Percentiles rank a stretch among this genome's conserved stretches.
phyloP scores from a whole-genome alignment of 2,888 invertebrate genomes.

The Chelonus formosanus region DNA sequence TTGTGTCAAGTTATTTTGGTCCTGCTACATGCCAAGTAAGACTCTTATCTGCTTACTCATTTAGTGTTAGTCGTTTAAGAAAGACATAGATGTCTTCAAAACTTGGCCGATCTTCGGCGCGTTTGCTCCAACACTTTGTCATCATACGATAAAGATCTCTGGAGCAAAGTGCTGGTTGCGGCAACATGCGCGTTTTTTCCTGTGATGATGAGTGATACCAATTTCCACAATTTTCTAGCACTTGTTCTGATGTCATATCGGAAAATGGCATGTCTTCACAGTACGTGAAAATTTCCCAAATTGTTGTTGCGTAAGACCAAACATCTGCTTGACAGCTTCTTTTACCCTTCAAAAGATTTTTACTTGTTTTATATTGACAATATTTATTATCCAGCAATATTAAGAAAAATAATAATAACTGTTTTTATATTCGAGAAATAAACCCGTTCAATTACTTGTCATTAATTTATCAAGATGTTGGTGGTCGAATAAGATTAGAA shows the following conservation, averaged over 20 bases:
- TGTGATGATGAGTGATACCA: constrained; percentile 69
- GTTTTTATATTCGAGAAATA: too few species aligned
- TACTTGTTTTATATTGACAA: too few species aligned
- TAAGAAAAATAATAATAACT: too few species aligned
- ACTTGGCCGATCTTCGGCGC: constrained; percentile 81
- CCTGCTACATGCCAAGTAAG: constrained; percentile 36
- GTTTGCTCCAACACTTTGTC: constrained; percentile 90
- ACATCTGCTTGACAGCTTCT: constrained; percentile 89
- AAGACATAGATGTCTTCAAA: constrained; percentile 90
- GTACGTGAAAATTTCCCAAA: constrained; percentile 88
- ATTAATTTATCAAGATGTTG: too few species aligned
- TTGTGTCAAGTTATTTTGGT: constrained; percentile 59
- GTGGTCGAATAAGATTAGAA: too few species aligned
- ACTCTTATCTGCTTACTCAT: constrained; percentile 40
- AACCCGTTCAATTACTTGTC: too few species aligned
- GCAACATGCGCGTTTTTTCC: constrained; percentile 67
- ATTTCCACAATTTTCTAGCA: constrained; percentile 77
- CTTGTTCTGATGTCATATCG: constrained; percentile 84
- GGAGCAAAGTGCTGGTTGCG: constrained; percentile 80
- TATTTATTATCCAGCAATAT: too few species aligned
- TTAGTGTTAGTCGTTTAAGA: constrained; percentile 66
- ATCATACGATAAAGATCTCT: constrained; percentile 90
- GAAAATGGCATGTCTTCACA: constrained; percentile 84
- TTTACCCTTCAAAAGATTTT: constrained; percentile 73
- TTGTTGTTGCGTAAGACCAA: constrained; percentile 89